A percentile compares a stretch with the other conserved stretches of the same genome.
These are phyloP conservation scores for Drosophila anomelani DNA, from an alignment of 2,888 invertebrate species.

Conservation along the genomic window DNA sequence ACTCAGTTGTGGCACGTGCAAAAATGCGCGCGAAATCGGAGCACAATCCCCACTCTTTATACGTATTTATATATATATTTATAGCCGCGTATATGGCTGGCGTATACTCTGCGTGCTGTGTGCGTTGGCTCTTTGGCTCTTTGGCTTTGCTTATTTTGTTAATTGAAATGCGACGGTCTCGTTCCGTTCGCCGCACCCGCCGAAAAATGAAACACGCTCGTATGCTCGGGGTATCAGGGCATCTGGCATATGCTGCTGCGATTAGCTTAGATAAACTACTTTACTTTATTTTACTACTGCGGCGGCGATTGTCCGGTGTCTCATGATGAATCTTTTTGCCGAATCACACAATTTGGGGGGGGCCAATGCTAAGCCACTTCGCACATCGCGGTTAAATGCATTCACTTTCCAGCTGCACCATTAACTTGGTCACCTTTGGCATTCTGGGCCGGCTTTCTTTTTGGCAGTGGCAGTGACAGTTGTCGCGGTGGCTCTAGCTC, in stretches of 20 bases:
- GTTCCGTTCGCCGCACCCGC: conserved; percentile 42
- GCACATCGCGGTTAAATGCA: conserved; percentile 36
- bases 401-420: conserved; percentile 55
- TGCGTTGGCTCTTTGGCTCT: conserved; percentile 46
- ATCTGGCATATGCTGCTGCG: conserved; percentile 31
- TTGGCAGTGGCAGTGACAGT: conserved; percentile 18
- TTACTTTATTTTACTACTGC: conserved; percentile 10
- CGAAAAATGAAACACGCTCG: conserved; percentile 13
- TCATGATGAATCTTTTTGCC: conserved; percentile 43
- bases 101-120: conserved; percentile 7
- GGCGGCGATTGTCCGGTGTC: conserved; percentile 18
- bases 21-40: conserved; percentile 53
- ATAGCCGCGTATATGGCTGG: conserved; percentile 3
- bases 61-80: conserved; percentile 1
- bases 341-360: conserved; percentile 33
- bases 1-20: conserved; percentile 55
- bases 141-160: conserved; percentile 71
- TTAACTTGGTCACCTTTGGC: conserved; percentile 51
- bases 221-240: conserved; percentile 5
- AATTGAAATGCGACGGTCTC: conserved; percentile 74
- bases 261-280: conserved; percentile 34
- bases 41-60: conserved; percentile 27
- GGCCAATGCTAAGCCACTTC: conserved; percentile 44
- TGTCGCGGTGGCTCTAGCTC: conserved; percentile 2
- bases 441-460: conserved; percentile 47